Base-by-base conservation (phyloP, 2,888 invertebrate species). In the Tinea trinotella region DNA sequence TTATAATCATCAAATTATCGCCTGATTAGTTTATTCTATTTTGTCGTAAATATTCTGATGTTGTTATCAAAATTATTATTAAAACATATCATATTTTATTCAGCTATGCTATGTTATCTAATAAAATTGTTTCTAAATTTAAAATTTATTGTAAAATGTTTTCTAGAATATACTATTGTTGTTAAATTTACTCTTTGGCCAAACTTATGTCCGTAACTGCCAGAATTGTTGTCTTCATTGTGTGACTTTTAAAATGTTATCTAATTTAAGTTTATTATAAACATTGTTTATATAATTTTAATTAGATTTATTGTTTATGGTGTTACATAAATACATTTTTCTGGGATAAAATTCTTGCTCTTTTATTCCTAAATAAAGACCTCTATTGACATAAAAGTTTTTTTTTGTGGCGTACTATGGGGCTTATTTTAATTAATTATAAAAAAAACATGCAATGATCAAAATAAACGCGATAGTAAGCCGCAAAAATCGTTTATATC, bases 291-390 rank as follows among this genome's bases (percentile, higher is more conserved):
- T 67, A 63, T 73, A 64, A 19, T 67, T 64, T 63, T 70, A 69
- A 69, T 76, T 67, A 67, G 68, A 70, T 68, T 79, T 80, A 76
- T 78, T 67, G 74, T 81, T 76, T 75, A 77, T 40, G 50, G 74
- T 75, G 75, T 78, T 80, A 70, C 69, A 76, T 77, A 40, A 84
- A 71, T 76, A 78, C 74, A 80, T 66, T 78, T 81, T 79, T 50
- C 50, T 24, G 24, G 13, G 50, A 50, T 24, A 13, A n/a, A 50
- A n/a, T 24, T 10, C 20, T 50, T 50, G n/a, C 24, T 50, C 17
- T 50, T 20, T 20, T 2, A 50, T 13, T 24, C 22, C n/a, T n/a
- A n/a, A n/a, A n/a, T n/a, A n/a, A n/a, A n/a, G n/a, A n/a, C n/a
- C n/a, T n/a, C n/a, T n/a, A n/a, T n/a, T n/a, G n/a, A n/a, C n/a